phyloP scores from a whole-genome alignment of 53 echinoderm and acorn worm genomes.

The Astropecten irregularis region DNA sequence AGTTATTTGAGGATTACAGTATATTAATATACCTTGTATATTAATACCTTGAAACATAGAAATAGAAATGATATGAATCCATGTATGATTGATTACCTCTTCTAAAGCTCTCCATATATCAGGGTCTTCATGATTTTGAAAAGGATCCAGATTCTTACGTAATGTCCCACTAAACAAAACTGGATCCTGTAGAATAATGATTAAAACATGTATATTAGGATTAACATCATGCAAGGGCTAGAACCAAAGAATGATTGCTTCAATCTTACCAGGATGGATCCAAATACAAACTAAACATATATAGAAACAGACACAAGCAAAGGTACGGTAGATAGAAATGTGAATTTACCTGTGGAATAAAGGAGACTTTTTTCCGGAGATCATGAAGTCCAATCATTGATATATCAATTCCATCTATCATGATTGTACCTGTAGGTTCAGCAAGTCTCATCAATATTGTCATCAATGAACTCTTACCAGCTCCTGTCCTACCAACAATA shows the following conservation, averaged over 20 bases:
- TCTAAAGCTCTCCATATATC: constrained; percentile 88
- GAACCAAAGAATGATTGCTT: background rate
- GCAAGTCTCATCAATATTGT: constrained; percentile 75
- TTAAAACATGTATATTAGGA: background rate
- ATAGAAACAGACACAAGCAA: too few species aligned
- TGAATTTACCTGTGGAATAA: constrained; percentile 98
- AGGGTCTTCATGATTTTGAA: constrained; percentile 70
- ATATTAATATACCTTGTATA: too few species aligned
- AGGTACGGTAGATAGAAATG: too few species aligned
- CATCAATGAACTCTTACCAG: constrained; percentile 93
- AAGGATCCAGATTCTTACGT: constrained; percentile 90
- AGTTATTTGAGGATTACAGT: too few species aligned
- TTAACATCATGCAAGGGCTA: background rate
- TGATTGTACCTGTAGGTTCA: constrained; percentile 84
- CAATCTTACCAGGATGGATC: too few species aligned
- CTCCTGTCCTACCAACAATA: constrained; percentile 88
- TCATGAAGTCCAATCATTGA: constrained; percentile 73
- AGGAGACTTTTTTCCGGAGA: constrained; percentile 86
- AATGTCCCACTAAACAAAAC: constrained; percentile 93
- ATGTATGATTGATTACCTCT: too few species aligned
- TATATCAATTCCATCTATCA: constrained; percentile 79
- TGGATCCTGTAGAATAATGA: constrained; percentile 72
- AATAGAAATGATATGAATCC: too few species aligned
- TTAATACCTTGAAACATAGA: too few species aligned
- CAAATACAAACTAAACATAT: too few species aligned